These are phyloP conservation scores for Anguilla pacifica DNA, from an alignment of 2,797 vertebrate species.

Conservation along the genomic window DNA sequence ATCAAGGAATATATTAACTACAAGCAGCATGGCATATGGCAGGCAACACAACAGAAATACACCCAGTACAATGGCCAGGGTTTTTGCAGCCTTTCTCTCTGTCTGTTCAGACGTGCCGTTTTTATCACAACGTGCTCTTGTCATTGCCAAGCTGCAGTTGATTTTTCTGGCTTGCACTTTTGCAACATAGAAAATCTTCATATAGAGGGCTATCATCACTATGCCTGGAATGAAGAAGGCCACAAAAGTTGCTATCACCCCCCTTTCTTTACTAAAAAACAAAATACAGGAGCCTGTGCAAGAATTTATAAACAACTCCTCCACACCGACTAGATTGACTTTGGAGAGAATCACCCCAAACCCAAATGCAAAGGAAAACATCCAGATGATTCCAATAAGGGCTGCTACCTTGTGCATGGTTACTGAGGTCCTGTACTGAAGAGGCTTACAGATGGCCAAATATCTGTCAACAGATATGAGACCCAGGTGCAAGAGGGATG, in stretches of 20 bases:
- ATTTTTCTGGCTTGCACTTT: background rate
- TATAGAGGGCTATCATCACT: background rate
- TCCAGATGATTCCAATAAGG: background rate
- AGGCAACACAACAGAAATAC: background rate
- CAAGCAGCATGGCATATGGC: background rate
- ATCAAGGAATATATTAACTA: constrained; percentile 50
- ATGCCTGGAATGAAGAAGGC: constrained; percentile 2
- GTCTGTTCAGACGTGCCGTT: background rate
- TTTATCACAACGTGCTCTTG: background rate
- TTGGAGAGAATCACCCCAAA: constrained; percentile 3
- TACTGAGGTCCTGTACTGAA: constrained; percentile 1
- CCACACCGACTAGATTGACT: background rate
- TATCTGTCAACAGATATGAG: constrained; percentile 23
- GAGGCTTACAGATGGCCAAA: constrained; percentile 2
- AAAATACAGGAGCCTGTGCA: background rate
- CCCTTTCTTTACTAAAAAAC: background rate
- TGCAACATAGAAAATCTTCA: constrained; percentile 1
- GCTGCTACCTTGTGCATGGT: background rate
- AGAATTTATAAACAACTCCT: background rate
- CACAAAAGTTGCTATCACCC: background rate
- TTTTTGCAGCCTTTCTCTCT: constrained; percentile 26
- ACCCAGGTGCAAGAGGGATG: constrained; percentile 6
- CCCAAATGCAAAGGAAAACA: constrained; percentile 2
- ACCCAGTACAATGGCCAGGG: constrained; percentile 11
- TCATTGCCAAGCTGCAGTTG: background rate